Percentiles rank a stretch among this genome's conserved stretches.
phyloP scores from a whole-genome alignment of 2,888 invertebrate genomes.

The Conchocele bisecta region DNA sequence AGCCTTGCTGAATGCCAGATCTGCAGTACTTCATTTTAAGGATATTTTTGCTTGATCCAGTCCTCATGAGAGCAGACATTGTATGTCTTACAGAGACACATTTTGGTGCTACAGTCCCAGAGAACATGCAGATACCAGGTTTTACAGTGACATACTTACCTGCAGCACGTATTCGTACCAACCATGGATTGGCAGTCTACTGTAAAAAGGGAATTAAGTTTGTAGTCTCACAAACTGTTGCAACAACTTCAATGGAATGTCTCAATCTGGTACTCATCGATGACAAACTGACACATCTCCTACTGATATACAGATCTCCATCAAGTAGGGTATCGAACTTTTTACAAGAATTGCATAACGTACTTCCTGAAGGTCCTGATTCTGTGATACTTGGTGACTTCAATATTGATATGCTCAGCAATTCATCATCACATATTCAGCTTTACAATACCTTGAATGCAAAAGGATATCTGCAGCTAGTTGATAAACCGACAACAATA shows the following conservation, averaged over 20 bases:
- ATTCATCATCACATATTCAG: no score
- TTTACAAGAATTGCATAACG: no score
- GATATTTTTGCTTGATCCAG: slow-evolving; percentile 11
- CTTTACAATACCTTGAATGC: no score
- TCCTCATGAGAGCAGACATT: slow-evolving; percentile 10
- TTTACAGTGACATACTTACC: slow-evolving; percentile 1
- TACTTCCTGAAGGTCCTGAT: no score
- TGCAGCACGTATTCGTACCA: slow-evolving; percentile 1
- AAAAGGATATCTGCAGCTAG: no score
- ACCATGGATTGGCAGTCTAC: slow-evolving; percentile 13
- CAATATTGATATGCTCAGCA: no score
- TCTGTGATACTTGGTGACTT: slow-evolving; percentile 10
- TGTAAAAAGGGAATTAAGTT: no score
- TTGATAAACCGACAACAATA: no score
- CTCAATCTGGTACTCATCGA: no score
- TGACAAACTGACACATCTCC: no score
- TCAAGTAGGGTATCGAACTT: slow-evolving; percentile 4
- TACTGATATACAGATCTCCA: slow-evolving; percentile 12
- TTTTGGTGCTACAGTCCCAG: not conserved
- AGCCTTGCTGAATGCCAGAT: slow-evolving; percentile 17
- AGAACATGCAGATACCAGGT: not conserved
- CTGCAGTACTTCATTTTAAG: slow-evolving; percentile 17
- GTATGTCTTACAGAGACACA: slow-evolving; percentile 17
- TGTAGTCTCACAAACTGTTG: no score
- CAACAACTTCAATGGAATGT: no score